Evolutionary conservation across 2,888 invertebrate genomes (phyloP).

Genomic region (Conus canariensis): DNA sequence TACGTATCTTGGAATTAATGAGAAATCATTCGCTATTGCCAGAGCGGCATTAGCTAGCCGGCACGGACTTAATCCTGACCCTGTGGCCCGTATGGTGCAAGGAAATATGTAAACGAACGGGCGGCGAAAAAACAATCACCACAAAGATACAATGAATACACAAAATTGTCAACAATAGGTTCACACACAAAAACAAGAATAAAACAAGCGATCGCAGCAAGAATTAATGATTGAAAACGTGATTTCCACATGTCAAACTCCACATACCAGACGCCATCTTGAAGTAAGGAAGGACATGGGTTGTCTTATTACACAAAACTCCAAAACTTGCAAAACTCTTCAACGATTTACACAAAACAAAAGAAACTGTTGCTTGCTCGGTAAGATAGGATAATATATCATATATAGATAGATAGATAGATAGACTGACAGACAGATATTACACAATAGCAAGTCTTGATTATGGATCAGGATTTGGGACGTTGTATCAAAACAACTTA

Average conservation of each 20-base stretch:
- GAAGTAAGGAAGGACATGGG: slow-evolving; percentile 21
- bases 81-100: slow-evolving; percentile 26
- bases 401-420: no score
- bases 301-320: background rate
- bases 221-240: background rate
- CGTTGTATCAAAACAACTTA: no score
- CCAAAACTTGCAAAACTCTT: background rate
- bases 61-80: no score
- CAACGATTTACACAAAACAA: slow-evolving; percentile 15
- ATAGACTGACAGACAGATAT: no score
- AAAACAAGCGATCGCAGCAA: background rate
- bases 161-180: background rate
- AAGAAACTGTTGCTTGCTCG: background rate
- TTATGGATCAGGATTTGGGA: no score
- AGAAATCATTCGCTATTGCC: no score
- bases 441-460: no score
- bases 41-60: no score
- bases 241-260: slow-evolving; percentile 11
- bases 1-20: no score
- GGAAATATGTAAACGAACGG: background rate
- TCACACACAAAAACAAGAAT: background rate
- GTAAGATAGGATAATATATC: no score
- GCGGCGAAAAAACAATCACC: background rate
- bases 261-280: slow-evolving; percentile 45
- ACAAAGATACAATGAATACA: background rate